A percentile compares a stretch with the other conserved stretches of the same genome.
phyloP scores from a whole-genome alignment of 2,797 vertebrate genomes.

The Lemur catta region DNA sequence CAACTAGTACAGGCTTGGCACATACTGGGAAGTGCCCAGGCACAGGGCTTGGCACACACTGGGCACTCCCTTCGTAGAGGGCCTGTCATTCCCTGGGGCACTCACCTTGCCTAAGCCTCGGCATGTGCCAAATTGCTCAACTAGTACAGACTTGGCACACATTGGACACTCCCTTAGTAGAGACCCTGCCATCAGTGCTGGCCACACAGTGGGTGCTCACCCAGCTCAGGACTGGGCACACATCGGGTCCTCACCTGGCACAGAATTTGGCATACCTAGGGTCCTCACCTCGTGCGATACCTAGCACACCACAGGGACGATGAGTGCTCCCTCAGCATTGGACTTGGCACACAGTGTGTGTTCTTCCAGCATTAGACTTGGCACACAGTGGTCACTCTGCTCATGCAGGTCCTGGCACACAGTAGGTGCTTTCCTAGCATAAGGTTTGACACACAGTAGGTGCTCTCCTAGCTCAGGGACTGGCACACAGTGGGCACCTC shows the following conservation, averaged over 20 bases:
- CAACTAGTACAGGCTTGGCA: constrained; percentile 23
- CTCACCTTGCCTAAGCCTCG: neutral
- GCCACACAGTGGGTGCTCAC: neutral
- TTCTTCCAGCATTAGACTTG: neutral
- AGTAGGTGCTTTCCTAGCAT: neutral
- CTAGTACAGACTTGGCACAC: neutral
- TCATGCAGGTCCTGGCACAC: neutral
- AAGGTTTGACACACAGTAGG: neutral
- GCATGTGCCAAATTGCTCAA: neutral
- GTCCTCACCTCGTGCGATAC: neutral
- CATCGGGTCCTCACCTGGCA: neutral
- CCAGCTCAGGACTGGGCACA: neutral
- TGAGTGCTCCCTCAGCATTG: neutral
- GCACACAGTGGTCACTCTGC: neutral
- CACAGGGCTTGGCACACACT: neutral
- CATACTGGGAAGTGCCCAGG: neutral
- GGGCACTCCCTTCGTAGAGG: constrained; percentile 31
- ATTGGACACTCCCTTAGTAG: neutral
- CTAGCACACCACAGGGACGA: neutral
- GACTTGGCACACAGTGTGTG: neutral
- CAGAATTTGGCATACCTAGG: neutral
- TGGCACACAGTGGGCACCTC: neutral
- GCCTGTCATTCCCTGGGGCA: neutral
- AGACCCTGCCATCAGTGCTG: neutral
- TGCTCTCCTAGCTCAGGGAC: neutral